A percentile compares a stretch with the other conserved stretches of the same genome.
Evolutionary conservation across 2,113 vertebrate species (phyloP).

Genomic region (Salvelinus fontinalis): DNA sequence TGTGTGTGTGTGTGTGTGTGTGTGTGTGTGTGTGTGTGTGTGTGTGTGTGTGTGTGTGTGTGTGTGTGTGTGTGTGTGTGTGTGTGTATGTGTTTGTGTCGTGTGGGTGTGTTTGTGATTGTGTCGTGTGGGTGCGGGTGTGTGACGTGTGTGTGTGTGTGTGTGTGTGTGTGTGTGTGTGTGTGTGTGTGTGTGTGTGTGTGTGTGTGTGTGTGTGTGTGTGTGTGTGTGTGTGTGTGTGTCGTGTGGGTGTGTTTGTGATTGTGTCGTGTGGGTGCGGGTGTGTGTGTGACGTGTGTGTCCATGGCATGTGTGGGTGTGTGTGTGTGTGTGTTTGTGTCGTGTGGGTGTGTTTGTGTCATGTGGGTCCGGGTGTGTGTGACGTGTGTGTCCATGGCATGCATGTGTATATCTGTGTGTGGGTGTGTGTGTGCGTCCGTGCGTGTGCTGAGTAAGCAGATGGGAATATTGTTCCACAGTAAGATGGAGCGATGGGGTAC

Average conservation of each 20-base stretch:
- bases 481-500: background rate
- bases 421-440: background rate
- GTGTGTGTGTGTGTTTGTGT: too few relatives aligned
- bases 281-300: too few relatives aligned
- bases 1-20: background rate
- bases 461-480: too few relatives aligned
- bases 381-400: background rate
- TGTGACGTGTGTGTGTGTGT: background rate
- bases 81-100: constrained; percentile 16
- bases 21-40: constrained; percentile 13
- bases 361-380: constrained; percentile 8
- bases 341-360: background rate
- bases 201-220: background rate
- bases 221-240: background rate
- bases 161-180: constrained; percentile 11
- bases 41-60: background rate
- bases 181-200: constrained; percentile 8
- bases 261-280: constrained; percentile 4
- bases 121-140: constrained; percentile 9
- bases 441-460: constrained; percentile 2
- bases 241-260: too few relatives aligned
- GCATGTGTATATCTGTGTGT: background rate
- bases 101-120: constrained; percentile 13
- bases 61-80: background rate
- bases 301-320: background rate